Evolutionary conservation across 2,797 vertebrate genomes (phyloP).

Genomic region (Acanthurus tractus): DNA sequence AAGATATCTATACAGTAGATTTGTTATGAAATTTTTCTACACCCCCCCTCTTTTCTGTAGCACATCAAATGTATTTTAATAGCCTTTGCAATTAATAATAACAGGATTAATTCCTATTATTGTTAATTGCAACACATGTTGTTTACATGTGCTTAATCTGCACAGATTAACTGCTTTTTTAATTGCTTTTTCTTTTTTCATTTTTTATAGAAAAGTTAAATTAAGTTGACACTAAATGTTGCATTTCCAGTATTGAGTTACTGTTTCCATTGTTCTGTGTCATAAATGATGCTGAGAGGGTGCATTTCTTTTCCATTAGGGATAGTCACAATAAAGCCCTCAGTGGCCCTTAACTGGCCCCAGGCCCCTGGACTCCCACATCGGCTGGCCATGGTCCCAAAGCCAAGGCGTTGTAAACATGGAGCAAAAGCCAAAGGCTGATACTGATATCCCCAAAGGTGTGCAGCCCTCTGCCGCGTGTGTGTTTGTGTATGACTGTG

Average conservation of each 20-base stretch:
- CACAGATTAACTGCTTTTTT: not conserved
- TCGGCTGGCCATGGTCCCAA: slow-evolving; percentile 51
- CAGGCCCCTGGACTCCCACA: slow-evolving; percentile 50
- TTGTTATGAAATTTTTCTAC: not conserved
- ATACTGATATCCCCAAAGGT: slow-evolving; percentile 80
- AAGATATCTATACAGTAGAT: not conserved
- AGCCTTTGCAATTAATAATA: not conserved
- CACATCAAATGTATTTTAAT: not conserved
- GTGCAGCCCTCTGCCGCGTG: slow-evolving; percentile 56
- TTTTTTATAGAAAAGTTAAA: not conserved
- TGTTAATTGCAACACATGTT: too few species aligned
- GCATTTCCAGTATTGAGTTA: not conserved
- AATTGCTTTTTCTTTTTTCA: not conserved
- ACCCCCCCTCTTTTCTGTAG: slow-evolving; percentile 1
- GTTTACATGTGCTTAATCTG: slow-evolving; percentile 1
- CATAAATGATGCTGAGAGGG: slow-evolving; percentile 10
- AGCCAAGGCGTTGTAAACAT: slow-evolving; percentile 77
- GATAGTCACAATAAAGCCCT: slow-evolving; percentile 59
- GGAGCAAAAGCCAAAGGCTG: slow-evolving; percentile 67
- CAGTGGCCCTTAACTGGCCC: slow-evolving; percentile 50
- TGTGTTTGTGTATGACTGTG: slow-evolving; percentile 76
- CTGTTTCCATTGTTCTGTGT: slow-evolving; percentile 4
- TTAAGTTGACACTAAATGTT: not conserved
- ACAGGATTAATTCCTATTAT: not conserved
- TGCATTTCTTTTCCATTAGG: slow-evolving; percentile 37